Conservation (phyloP, 2,888 invertebrate genomes). For the Graphium colonna region DNA sequence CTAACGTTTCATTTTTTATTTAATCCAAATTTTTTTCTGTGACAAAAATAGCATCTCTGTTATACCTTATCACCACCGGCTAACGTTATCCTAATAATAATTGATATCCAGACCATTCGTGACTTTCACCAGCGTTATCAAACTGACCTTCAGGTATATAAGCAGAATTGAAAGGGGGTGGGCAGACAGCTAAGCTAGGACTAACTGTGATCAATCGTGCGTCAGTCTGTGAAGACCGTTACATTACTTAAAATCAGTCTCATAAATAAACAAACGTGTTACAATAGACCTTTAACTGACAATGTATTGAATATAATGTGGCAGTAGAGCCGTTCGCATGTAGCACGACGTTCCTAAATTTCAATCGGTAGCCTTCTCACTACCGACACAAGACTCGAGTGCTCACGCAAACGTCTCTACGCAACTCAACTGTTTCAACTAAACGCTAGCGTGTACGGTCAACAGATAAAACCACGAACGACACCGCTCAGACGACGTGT, state of each 20-base stretch:
- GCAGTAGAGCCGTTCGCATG: not conserved
- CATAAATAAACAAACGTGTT: slow-evolving; percentile 57
- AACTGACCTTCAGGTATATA: no score
- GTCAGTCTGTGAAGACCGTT: slow-evolving; percentile 48
- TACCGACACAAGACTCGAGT: slow-evolving; percentile 37
- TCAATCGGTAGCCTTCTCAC: slow-evolving; percentile 32
- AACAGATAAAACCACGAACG: not conserved
- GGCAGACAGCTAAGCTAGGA: not conserved
- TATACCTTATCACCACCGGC: slow-evolving; percentile 49
- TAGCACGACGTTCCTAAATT: not conserved
- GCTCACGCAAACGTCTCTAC: slow-evolving; percentile 13
- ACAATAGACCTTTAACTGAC: no score
- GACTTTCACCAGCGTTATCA: not conserved
- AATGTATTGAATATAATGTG: not conserved
- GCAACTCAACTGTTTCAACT: not conserved
- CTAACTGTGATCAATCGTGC: slow-evolving; percentile 29
- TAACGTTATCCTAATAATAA: slow-evolving; percentile 59
- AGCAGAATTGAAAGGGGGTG: not conserved
- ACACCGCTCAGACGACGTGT: slow-evolving; percentile 1
- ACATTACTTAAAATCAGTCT: slow-evolving; percentile 76
- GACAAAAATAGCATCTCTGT: slow-evolving; percentile 76
- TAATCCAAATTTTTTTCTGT: slow-evolving; percentile 55
- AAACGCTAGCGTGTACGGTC: not conserved
- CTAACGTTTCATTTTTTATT: slow-evolving; percentile 38
- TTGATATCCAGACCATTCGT: slow-evolving; percentile 45